These are phyloP conservation scores for Sphaeramia orbicularis DNA, from an alignment of 2,797 vertebrate species.

Conservation along the genomic window DNA sequence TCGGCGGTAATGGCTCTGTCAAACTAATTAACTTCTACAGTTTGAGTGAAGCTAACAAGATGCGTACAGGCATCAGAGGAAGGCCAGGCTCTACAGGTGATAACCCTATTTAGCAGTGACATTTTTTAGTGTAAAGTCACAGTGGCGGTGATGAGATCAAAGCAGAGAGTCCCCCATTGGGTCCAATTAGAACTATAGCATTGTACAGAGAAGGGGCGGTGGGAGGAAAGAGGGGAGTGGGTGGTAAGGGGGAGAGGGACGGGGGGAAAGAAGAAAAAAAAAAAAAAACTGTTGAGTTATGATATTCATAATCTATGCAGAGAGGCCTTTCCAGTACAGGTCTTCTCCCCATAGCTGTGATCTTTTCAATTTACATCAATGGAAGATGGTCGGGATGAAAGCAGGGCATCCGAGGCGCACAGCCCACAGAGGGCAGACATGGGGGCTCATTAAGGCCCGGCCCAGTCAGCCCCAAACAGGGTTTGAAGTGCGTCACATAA, in stretches of 20 bases:
- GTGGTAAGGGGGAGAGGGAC: conserved; percentile 44
- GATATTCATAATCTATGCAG: conserved; percentile 95
- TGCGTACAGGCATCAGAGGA: conserved; percentile 92
- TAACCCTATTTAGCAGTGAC: conserved; percentile 98
- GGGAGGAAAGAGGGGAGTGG: conserved; percentile 53
- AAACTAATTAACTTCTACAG: conserved; percentile 95
- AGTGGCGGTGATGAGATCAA: conserved; percentile 98
- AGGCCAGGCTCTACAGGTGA: conserved; percentile 98
- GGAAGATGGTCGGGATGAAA: conserved; percentile 92
- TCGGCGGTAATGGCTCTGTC: conserved; percentile 90
- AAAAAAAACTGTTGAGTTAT: conserved; percentile 89
- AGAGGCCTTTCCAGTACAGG: conserved; percentile 93
- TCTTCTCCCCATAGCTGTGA: conserved; percentile 95
- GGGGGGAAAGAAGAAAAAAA: conserved; percentile 39
- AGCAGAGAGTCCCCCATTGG: conserved; percentile 95
- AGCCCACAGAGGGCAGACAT: conserved; percentile 88
- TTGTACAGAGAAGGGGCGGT: conserved; percentile 82
- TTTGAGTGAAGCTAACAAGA: conserved; percentile 97
- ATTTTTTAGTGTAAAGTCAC: conserved; percentile 99
- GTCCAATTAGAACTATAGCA: conserved; percentile 99
- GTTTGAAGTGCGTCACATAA: conserved; percentile 87
- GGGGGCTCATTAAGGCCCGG: conserved; percentile 88
- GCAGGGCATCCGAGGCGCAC: conserved; percentile 86
- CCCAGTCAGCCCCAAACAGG: conserved; percentile 85
- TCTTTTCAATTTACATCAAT: conserved; percentile 97